Evolutionary conservation across 2,888 invertebrate species (phyloP), one percentile per base, ranked within the genome.

Genomic region (Metopia argyrocephala): DNA sequence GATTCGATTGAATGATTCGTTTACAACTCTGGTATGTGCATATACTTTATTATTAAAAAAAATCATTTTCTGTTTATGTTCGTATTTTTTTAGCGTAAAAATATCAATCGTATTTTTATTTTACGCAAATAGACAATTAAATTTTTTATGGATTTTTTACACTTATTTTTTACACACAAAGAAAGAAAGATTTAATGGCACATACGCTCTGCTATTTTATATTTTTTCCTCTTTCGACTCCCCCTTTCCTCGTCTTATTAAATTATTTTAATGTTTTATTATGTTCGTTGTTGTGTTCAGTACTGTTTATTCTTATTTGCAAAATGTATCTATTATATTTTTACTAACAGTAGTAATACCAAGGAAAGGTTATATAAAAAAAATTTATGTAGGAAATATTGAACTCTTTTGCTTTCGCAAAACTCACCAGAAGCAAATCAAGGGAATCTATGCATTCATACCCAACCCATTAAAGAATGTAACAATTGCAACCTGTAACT

Each of bases 31-130:
- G n/a, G n/a, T n/a, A n/a, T n/a, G n/a, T n/a, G n/a, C n/a, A n/a
- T n/a, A n/a, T n/a, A n/a, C n/a, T n/a, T n/a, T n/a, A n/a, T n/a
- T n/a, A n/a, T n/a, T n/a, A n/a, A n/a, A n/a, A n/a, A n/a, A n/a
- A n/a, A n/a, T n/a, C 52, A 28, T 31, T 59, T 59, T 69, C 61
- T 70, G 70, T 70, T 70, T 70, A 70, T 70, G 59, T 48, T 59
- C 61, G 70, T 70, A 70, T 70, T 70, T 70, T 70, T 70, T 52
- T 70, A 70, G 61, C 70, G 61, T 70, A 70, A 70, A 61, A 61
- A 61, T 31, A 38, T 38, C 15, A 38, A 15, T 15, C 12, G 70
- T 52, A 38, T 31, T 61, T 70, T 59, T 31, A 50, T 20, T 59
- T 48, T 23, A 18, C 46, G 28, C 28, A 65, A 18, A 23, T 23